These are phyloP conservation scores for Galerucella pusilla DNA, from an alignment of 2,888 invertebrate species.

Conservation along the genomic window DNA sequence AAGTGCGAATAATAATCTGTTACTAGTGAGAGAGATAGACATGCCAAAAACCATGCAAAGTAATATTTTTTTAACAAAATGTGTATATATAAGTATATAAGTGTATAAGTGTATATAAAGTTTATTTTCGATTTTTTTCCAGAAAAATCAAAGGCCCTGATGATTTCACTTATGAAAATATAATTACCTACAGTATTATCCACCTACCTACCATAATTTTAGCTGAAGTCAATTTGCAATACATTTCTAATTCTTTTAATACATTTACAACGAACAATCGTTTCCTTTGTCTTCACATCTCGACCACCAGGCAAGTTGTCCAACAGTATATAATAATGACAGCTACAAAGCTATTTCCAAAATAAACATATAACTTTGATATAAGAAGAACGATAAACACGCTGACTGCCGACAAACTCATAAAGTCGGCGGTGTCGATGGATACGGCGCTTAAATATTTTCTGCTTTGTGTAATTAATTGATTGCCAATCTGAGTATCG, in stretches of 20 bases:
- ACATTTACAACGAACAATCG: neutral
- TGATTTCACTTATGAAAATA: too few relatives aligned
- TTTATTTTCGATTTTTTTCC: too few relatives aligned
- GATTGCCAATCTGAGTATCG: conserved; percentile 31
- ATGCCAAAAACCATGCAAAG: too few relatives aligned
- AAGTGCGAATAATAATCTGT: too few relatives aligned
- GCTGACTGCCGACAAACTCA: conserved; percentile 16
- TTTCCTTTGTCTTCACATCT: conserved; percentile 9
- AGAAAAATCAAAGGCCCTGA: too few relatives aligned
- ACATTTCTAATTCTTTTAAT: neutral
- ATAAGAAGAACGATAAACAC: conserved; percentile 19
- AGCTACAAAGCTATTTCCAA: conserved; percentile 18
- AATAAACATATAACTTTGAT: conserved; percentile 21
- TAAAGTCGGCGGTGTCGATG: conserved; percentile 20
- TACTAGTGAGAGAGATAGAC: too few relatives aligned
- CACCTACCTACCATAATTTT: neutral
- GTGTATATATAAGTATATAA: too few relatives aligned
- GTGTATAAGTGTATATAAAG: too few relatives aligned
- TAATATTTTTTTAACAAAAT: too few relatives aligned
- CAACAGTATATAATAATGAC: conserved; percentile 14
- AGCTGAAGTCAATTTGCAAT: neutral
- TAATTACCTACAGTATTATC: neutral
- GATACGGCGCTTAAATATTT: conserved; percentile 28
- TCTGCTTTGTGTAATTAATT: conserved; percentile 33
- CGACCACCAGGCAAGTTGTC: conserved; percentile 11